Percentiles rank a stretch among this genome's conserved stretches.
Evolutionary conservation across 1,140 invertebrate genomes (phyloP).

Genomic region (Eriosoma lanigerum): DNA sequence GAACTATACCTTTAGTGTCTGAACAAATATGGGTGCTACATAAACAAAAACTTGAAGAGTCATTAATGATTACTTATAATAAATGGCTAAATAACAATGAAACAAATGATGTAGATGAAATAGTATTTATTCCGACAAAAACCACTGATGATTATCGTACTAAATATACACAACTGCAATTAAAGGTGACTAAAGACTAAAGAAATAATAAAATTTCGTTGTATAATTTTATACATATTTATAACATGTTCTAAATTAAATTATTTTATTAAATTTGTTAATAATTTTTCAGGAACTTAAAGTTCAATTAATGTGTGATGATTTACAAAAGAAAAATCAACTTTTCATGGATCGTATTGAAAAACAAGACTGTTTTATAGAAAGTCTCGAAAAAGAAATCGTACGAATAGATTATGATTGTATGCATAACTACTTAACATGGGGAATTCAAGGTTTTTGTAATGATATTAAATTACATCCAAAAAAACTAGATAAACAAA

Average conservation of each 20-base stretch:
- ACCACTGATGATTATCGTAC: constrained; percentile 23
- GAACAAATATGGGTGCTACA: constrained; percentile 51
- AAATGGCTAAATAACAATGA: constrained; percentile 30
- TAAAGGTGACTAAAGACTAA: constrained; percentile 14
- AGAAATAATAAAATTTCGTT: too few relatives aligned
- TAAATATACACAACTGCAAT: constrained; percentile 37
- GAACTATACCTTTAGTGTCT: constrained; percentile 48
- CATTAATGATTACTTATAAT: constrained; percentile 20
- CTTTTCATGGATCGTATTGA: constrained; percentile 45
- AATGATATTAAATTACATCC: neutral
- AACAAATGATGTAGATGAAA: neutral
- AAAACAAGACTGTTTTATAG: constrained; percentile 53
- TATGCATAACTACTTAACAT: constrained; percentile 24
- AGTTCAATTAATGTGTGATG: constrained; percentile 31
- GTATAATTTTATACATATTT: too few relatives aligned
- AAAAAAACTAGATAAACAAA: constrained; percentile 47
- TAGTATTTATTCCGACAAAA: constrained; percentile 27
- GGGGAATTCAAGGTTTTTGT: constrained; percentile 21
- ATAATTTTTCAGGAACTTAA: constrained; percentile 46
- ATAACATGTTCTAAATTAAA: too few relatives aligned
- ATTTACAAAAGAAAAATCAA: constrained; percentile 52
- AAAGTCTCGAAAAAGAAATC: constrained; percentile 50
- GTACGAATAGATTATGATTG: constrained; percentile 35
- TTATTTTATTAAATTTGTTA: neutral
- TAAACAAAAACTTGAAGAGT: constrained; percentile 48